Evolutionary conservation across 2,888 invertebrate genomes (phyloP), one percentile per base, ranked within the genome.

Genomic region (Elegia similella): DNA sequence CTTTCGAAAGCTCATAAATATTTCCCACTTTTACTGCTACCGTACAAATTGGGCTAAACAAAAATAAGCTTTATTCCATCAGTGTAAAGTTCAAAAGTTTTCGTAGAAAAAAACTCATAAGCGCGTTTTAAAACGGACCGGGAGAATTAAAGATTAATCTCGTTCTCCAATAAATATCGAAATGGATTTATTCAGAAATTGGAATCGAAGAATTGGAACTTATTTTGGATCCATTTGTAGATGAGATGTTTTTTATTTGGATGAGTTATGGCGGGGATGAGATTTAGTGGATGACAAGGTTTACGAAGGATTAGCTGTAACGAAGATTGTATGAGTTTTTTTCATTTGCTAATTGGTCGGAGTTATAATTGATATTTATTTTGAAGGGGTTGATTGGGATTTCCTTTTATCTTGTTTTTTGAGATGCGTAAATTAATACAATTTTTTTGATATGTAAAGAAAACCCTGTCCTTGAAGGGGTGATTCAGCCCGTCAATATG

Each of bases 1-100:
- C 84, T 86, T 88, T 86, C 83, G 80, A 88, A 89, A 88, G 88
- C 87, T 88, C 90, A 89, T 90, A 90, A 90, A 90, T 90, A 90
- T 88, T 86, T 80, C 82, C 88, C 86, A 86, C 85, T 89, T 88
- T 88, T 87, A 87, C 84, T 84, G 78, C 82, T 80, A 73, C 78
- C 73, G 75, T 69, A 64, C 62, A 64, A 60, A 60, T 59, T 42
- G 48, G 12, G 47, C 13, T 65, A 62, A 52, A 34, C 63, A 44
- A 78, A 74, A 74, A 65, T 54, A 44, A 55, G 62, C 75, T 69
- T 74, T 84, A 71, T 52, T 1, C 0, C 0, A 16, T 32, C 0
- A 0, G 0, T 0, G 55, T 76, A 84, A 57, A 66, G 78, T 77
- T 52, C 44, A 66, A 67, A 63, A 63, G n/a, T 12, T 48, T 61